phyloP scores from a whole-genome alignment of 35 echinoderm and acorn worm species.

The Hemicentrotus pulcherrimus region DNA sequence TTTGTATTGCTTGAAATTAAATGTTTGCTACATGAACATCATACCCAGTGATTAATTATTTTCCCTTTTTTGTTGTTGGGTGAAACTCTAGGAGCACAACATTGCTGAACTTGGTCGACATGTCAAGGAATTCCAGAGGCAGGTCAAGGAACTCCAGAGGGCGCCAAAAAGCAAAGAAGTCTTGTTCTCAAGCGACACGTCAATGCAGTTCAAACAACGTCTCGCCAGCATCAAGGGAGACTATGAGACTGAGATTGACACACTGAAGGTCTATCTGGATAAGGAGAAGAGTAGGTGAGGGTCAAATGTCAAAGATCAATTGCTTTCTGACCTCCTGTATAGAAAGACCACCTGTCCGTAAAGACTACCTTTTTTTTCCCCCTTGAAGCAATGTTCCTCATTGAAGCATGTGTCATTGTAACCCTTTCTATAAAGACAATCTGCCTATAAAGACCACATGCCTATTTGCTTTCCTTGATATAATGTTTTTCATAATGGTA shows the following conservation, averaged over 20 bases:
- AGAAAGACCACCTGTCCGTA: too few relatives aligned
- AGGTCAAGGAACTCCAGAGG: constrained; percentile 55
- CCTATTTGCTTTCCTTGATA: too few relatives aligned
- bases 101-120: constrained; percentile 44
- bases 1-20: too few relatives aligned
- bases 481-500: too few relatives aligned
- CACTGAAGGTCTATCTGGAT: constrained; percentile 66
- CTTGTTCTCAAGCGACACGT: not conserved
- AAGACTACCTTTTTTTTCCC: too few relatives aligned
- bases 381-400: too few relatives aligned
- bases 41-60: too few relatives aligned
- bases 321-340: too few relatives aligned
- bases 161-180: constrained; percentile 57
- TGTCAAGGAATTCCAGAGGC: not conserved
- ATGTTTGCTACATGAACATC: too few relatives aligned
- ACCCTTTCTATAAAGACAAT: too few relatives aligned
- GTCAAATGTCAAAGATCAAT: constrained; percentile 15
- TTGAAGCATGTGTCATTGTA: too few relatives aligned
- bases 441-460: too few relatives aligned
- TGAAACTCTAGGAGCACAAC: constrained; percentile 67
- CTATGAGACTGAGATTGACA: constrained; percentile 77
- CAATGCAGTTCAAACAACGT: constrained; percentile 62
- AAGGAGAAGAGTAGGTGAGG: constrained; percentile 91
- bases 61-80: not conserved
- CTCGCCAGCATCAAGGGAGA: constrained; percentile 76